Conservation (phyloP, 2,888 invertebrate species). For the Tridacna crocea region DNA sequence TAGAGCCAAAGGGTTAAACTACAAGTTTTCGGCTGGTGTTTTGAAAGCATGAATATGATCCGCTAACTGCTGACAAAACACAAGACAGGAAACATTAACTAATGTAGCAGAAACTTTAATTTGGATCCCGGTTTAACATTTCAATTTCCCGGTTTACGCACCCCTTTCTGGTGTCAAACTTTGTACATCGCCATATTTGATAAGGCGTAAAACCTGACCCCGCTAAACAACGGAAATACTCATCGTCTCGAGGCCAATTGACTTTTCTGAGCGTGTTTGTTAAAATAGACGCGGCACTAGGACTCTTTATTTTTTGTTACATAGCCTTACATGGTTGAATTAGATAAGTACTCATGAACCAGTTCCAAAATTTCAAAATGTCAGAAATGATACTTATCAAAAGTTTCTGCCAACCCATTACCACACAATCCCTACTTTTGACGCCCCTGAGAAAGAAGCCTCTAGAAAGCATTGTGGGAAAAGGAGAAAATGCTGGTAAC, state of each 20-base stretch:
- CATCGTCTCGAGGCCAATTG: neutral
- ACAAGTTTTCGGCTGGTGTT: slow-evolving; percentile 33
- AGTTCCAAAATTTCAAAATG: no score
- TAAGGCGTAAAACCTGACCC: slow-evolving; percentile 24
- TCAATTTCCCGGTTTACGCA: slow-evolving; percentile 52
- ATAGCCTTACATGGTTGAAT: no score
- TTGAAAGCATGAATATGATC: slow-evolving; percentile 43
- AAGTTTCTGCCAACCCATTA: no score
- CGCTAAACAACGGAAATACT: neutral
- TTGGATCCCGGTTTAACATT: slow-evolving; percentile 57
- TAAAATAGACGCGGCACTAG: no score
- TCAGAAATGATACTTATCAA: no score
- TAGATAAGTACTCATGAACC: no score
- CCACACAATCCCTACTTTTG: no score
- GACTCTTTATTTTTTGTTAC: no score
- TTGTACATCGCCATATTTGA: slow-evolving; percentile 32
- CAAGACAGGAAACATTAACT: slow-evolving; percentile 26
- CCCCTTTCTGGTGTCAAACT: slow-evolving; percentile 51
- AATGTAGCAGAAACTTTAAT: slow-evolving; percentile 64
- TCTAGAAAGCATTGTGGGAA: no score
- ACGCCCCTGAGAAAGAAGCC: no score
- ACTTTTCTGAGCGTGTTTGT: neutral
- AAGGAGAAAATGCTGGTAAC: no score
- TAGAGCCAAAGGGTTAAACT: neutral
- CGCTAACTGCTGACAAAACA: slow-evolving; percentile 34